phyloP scores from a whole-genome alignment of 2,797 vertebrate genomes.

The Sebastes kiyomatsui region DNA sequence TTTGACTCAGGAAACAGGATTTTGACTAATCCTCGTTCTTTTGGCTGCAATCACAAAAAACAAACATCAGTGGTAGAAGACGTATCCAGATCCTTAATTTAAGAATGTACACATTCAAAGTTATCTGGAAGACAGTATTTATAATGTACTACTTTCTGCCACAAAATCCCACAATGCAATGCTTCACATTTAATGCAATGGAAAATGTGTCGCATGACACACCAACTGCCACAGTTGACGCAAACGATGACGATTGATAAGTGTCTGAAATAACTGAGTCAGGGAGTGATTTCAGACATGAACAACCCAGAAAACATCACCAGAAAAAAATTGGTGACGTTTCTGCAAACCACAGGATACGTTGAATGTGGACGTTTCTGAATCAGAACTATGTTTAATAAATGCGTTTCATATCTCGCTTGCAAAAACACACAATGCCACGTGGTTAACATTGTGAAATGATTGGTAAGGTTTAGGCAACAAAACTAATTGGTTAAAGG shows the following conservation, averaged over 20 bases:
- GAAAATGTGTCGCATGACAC: not conserved
- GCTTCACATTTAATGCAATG: not conserved
- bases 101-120: not conserved
- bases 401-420: not conserved
- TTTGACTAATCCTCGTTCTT: conserved; percentile 40
- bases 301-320: no score
- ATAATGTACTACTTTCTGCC: not conserved
- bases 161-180: not conserved
- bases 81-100: not conserved
- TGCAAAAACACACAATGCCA: not conserved
- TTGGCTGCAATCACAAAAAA: conserved; percentile 5
- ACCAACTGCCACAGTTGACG: not conserved
- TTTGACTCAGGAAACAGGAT: conserved; percentile 29
- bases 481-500: not conserved
- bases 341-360: no score
- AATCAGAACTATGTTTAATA: not conserved
- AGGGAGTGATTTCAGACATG: not conserved
- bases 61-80: conserved; percentile 13
- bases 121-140: not conserved
- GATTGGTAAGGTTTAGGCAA: not conserved
- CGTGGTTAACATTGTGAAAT: not conserved
- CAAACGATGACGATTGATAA: not conserved
- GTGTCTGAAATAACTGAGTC: not conserved
- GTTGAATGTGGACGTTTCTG: no score
- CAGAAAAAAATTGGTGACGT: no score